These are phyloP conservation scores for Setophaga petechia DNA, from an alignment of 2,113 vertebrate species.

Conservation along the genomic window DNA sequence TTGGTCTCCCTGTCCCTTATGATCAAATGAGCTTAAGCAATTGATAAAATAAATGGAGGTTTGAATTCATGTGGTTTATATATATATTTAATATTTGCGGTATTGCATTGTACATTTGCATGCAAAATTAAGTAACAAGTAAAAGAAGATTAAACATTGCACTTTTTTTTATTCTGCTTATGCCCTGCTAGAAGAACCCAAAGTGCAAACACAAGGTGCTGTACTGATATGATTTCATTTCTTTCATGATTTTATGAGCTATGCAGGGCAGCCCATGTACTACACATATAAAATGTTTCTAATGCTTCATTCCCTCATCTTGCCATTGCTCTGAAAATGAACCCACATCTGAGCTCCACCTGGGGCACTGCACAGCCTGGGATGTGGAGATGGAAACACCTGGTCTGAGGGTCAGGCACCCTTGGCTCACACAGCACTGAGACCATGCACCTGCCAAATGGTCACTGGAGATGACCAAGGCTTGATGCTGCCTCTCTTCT, in stretches of 20 bases:
- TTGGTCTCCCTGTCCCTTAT: constrained; percentile 69
- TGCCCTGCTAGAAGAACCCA: background rate
- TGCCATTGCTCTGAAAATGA: background rate
- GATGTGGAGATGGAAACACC: background rate
- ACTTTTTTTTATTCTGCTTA: background rate
- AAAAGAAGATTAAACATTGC: constrained; percentile 28
- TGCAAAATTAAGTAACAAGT: constrained; percentile 55
- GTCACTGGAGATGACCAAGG: rapidly evolving
- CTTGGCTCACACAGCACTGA: background rate
- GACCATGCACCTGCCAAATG: background rate
- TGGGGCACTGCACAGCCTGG: rapidly evolving
- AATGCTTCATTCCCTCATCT: background rate
- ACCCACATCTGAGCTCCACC: background rate
- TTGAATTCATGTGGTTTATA: constrained; percentile 66
- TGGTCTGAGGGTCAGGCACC: rapidly evolving
- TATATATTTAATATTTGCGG: constrained; percentile 51
- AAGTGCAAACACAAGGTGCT: background rate
- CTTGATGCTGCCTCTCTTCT: background rate
- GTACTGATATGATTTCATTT: background rate
- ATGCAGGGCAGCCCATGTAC: background rate
- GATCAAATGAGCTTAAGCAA: constrained; percentile 78
- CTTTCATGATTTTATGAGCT: background rate
- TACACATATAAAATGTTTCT: background rate
- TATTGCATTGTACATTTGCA: background rate
- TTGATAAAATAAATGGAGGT: constrained; percentile 67